Conservation (phyloP, 2,888 invertebrate species). For the Noctua pronuba region DNA sequence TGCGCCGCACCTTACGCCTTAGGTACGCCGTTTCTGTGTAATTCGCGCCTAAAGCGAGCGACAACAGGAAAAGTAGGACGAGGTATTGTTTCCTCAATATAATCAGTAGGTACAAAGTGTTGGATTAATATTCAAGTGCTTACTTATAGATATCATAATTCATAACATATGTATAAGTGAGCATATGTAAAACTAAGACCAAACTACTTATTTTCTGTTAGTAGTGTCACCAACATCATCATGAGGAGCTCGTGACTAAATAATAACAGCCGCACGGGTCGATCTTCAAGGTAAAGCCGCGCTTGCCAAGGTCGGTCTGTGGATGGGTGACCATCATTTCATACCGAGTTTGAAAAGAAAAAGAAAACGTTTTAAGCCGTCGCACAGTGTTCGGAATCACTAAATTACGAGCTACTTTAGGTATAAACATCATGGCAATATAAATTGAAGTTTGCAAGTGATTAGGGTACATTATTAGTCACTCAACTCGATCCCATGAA, state of each 20-base stretch:
- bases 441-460: too few relatives aligned
- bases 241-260: neutral
- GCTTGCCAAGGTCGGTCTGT: neutral
- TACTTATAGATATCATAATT: too few relatives aligned
- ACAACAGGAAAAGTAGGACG: conserved; percentile 13
- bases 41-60: neutral
- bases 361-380: too few relatives aligned
- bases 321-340: neutral
- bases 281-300: neutral
- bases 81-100: conserved; percentile 14
- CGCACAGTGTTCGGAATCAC: too few relatives aligned
- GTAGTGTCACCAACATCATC: neutral
- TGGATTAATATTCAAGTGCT: neutral
- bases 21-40: too few relatives aligned
- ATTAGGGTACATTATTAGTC: too few relatives aligned
- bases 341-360: neutral
- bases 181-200: neutral
- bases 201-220: neutral
- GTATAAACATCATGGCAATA: too few relatives aligned
- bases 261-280: neutral
- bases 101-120: neutral
- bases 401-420: too few relatives aligned
- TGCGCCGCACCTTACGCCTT: too few relatives aligned
- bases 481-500: too few relatives aligned
- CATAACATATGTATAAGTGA: too few relatives aligned